Percentiles rank a stretch among this genome's conserved stretches.
phyloP scores from a whole-genome alignment of 2,797 vertebrate genomes.

The Oryzias dopingdopingensis region DNA sequence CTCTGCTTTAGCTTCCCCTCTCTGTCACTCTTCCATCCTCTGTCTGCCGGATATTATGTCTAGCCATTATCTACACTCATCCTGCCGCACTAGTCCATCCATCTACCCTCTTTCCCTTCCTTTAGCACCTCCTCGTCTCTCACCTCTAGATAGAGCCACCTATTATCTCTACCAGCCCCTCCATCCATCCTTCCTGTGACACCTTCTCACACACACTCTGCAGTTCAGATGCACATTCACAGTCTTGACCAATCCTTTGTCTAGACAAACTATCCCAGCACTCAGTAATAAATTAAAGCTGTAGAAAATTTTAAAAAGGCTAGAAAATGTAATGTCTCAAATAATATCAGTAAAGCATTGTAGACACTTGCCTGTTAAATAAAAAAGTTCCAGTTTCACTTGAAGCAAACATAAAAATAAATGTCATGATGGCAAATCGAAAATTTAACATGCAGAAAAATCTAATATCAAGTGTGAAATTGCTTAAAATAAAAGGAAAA shows the following conservation, averaged over 20 bases:
- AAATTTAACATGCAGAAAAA: not conserved
- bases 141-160: constrained; percentile 63
- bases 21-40: constrained; percentile 45
- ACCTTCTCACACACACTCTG: constrained; percentile 35
- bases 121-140: constrained; percentile 57
- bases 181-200: constrained; percentile 48
- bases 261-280: constrained; percentile 25
- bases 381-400: no score
- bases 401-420: not conserved
- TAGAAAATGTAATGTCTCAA: not conserved
- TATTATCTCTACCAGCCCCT: constrained; percentile 55
- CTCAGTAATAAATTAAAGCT: constrained; percentile 17
- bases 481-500: not conserved
- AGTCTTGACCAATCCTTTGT: constrained; percentile 18
- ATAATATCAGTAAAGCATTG: not conserved
- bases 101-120: constrained; percentile 61
- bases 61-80: constrained; percentile 69
- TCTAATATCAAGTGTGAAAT: not conserved
- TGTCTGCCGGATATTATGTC: constrained; percentile 66
- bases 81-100: constrained; percentile 55
- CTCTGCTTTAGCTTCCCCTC: constrained; percentile 18
- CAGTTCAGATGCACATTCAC: constrained; percentile 42
- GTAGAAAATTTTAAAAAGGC: not conserved
- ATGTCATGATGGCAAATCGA: not conserved
- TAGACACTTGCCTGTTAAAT: no score